These are phyloP conservation scores for Madoqua kirkii DNA, from an alignment of 2,113 vertebrate genomes.

Conservation along the genomic window DNA sequence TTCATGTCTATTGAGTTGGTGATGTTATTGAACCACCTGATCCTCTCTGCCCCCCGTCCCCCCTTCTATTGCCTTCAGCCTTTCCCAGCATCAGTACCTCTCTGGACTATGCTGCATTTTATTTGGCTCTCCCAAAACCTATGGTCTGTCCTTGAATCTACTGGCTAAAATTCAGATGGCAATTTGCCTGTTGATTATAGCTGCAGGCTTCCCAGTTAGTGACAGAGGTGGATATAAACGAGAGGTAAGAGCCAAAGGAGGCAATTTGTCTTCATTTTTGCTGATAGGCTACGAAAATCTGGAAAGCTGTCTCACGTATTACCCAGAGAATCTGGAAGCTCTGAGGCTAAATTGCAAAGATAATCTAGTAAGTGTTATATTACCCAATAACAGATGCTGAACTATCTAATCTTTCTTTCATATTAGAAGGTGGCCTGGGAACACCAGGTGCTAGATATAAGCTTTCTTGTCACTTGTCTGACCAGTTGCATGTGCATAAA, in stretches of 20 bases:
- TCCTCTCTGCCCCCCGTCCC: accelerated
- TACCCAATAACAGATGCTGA: not conserved
- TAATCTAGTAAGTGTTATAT: slow-evolving; percentile 3
- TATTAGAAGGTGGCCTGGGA: not conserved
- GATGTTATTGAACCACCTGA: not conserved
- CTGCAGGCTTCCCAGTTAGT: slow-evolving; percentile 8
- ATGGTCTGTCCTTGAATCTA: not conserved
- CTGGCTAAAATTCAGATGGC: not conserved
- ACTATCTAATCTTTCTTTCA: not conserved
- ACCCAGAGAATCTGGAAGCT: not conserved
- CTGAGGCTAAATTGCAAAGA: not conserved
- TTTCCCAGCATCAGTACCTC: not conserved
- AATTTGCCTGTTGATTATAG: slow-evolving; percentile 34
- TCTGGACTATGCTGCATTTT: not conserved
- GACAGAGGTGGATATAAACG: not conserved
- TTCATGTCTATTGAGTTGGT: not conserved
- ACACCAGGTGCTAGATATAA: not conserved
- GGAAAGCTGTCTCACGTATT: not conserved
- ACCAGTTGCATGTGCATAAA: not conserved
- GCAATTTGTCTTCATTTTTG: slow-evolving; percentile 9
- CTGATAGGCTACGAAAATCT: not conserved
- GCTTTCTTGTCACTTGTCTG: not conserved
- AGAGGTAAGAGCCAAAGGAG: not conserved
- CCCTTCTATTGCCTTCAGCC: not conserved
- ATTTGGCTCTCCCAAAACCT: not conserved